phyloP scores from a whole-genome alignment of 1,140 invertebrate species.

The Trichoplusia ni region DNA sequence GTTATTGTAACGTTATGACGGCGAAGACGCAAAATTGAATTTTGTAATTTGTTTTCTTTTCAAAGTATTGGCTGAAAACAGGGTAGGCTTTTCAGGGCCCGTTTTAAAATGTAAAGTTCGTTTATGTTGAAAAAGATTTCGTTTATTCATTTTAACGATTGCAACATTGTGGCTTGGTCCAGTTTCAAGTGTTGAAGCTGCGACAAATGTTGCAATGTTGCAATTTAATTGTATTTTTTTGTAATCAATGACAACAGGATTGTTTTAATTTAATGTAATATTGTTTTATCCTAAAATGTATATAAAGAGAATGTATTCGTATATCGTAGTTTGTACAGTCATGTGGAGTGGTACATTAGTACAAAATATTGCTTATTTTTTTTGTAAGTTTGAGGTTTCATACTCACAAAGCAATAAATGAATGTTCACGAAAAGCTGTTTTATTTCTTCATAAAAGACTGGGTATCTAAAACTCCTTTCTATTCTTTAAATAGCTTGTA shows the following conservation, averaged over 20 bases:
- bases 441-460: conserved; percentile 27
- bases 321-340: conserved; percentile 38
- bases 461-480: too few species aligned
- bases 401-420: conserved; percentile 69
- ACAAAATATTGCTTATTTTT: conserved; percentile 65
- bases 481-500: too few species aligned
- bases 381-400: conserved; percentile 60
- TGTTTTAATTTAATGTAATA: conserved; percentile 33
- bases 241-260: neutral
- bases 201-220: neutral
- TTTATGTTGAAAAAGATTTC: neutral
- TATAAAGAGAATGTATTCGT: conserved; percentile 21
- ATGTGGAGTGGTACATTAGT: conserved; percentile 66
- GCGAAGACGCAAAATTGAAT: conserved; percentile 2
- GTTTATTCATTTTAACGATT: too few species aligned
- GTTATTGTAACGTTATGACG: conserved; percentile 1
- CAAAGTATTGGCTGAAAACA: conserved; percentile 10
- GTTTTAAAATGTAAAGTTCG: neutral
- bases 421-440: conserved; percentile 56
- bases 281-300: conserved; percentile 23
- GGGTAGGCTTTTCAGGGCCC: conserved; percentile 6
- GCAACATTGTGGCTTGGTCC: too few species aligned
- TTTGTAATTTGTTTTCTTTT: neutral
- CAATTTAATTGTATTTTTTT: neutral
- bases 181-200: too few species aligned